Conservation (phyloP, 2,113 vertebrate species). For the Peucedramus taeniatus region DNA sequence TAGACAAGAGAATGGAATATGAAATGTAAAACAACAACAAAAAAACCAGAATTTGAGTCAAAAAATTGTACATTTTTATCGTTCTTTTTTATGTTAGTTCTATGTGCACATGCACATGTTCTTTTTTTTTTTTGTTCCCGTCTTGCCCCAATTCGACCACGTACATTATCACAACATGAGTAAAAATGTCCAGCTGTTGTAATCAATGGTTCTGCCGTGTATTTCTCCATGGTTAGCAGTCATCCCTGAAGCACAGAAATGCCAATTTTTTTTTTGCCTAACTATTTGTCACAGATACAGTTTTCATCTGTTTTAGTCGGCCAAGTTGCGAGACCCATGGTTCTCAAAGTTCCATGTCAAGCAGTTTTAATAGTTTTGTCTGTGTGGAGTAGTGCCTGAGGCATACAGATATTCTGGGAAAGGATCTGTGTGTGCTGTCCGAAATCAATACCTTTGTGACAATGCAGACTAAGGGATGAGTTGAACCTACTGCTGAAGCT, state of each 20-base stretch:
- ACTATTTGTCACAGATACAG: not conserved
- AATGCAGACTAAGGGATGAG: not conserved
- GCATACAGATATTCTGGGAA: not conserved
- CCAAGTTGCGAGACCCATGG: not conserved
- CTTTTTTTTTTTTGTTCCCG: not conserved
- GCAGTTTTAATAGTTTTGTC: not conserved
- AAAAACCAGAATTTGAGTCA: not conserved
- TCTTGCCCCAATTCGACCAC: not conserved
- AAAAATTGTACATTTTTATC: not conserved
- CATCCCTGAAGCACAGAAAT: not conserved
- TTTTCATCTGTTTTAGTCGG: not conserved
- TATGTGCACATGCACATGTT: accelerated
- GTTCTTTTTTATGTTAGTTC: too few relatives aligned
- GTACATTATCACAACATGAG: not conserved
- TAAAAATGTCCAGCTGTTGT: not conserved
- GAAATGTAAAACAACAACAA: not conserved
- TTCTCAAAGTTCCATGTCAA: not conserved
- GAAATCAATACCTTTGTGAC: not conserved
- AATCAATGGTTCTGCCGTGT: not conserved
- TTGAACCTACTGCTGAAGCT: not conserved
- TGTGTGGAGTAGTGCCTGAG: not conserved
- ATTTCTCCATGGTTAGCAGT: not conserved
- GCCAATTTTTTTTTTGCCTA: not conserved
- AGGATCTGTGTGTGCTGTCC: not conserved
- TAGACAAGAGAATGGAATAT: not conserved